Percentiles rank a stretch among this genome's conserved stretches.
These are phyloP conservation scores for Spheniscus mendiculus DNA, from an alignment of 2,113 vertebrate species.

Conservation along the genomic window DNA sequence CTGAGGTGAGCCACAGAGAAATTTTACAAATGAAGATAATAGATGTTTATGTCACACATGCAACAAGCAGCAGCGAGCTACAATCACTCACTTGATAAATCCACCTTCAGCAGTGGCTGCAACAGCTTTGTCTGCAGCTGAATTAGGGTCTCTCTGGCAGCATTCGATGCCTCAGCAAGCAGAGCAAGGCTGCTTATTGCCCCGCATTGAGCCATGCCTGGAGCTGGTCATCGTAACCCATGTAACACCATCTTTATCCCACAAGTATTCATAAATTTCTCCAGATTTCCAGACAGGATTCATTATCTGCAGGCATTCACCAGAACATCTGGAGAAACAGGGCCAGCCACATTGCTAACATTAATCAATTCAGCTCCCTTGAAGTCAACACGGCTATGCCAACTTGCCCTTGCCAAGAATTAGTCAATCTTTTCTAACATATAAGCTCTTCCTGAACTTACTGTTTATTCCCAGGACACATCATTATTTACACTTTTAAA, in stretches of 20 bases:
- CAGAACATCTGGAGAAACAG: constrained; percentile 30
- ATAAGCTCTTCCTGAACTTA: background rate
- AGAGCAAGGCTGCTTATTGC: background rate
- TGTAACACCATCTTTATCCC: background rate
- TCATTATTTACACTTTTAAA: background rate
- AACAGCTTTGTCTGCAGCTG: background rate
- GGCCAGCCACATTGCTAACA: background rate
- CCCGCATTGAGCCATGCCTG: background rate
- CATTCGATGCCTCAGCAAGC: background rate
- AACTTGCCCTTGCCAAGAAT: constrained; percentile 5
- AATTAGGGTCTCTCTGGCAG: background rate
- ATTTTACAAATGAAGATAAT: constrained; percentile 65
- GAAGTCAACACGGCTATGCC: background rate
- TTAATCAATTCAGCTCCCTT: background rate
- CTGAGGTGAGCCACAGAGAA: constrained; percentile 46
- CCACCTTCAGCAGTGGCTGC: background rate
- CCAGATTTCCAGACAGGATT: background rate
- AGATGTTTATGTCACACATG: constrained; percentile 43
- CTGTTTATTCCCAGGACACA: background rate
- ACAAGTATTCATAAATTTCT: background rate
- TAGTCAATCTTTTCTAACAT: constrained; percentile 6
- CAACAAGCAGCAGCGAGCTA: background rate
- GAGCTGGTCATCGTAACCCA: background rate
- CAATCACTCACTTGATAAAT: background rate
- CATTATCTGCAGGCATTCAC: background rate